Base-by-base conservation (phyloP, 2,888 invertebrate genomes). In the Panorpa germanica region DNA sequence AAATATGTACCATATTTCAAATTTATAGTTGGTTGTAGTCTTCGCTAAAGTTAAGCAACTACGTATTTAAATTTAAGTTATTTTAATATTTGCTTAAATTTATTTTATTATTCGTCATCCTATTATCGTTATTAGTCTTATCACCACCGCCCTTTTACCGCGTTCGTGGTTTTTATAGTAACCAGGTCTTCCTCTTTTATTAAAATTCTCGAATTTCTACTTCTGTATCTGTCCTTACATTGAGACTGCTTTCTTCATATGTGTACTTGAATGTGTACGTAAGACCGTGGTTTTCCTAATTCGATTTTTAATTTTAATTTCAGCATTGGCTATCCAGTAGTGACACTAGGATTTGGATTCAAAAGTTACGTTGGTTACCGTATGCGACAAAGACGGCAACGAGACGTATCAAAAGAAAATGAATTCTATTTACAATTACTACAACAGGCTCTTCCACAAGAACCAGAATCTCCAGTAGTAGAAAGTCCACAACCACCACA, bases 281-380 rank as follows among this genome's bases (percentile, higher is more conserved):
- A n/a, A n/a, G n/a, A n/a, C n/a, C 17, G 11, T 15, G 4, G 25
- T 12, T 10, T 23, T 7, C 7, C 11, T 10, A 22, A 22, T 22
- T 7, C 5, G n/a, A 24, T 19, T 27, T 33, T 34, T 30, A 17
- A 33, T 34, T 39, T 49, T 29, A 41, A 35, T 55, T 66, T 40
- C 54, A 80, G 80, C 55, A 77, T 83, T 55, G 82, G 85, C 39
- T 95, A 88, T 66, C 93, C 93, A 34, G 83, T 85, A 41, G 86
- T 93, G 30, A 86, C 93, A 43, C 66, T 95, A 50, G 93, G 95
- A 42, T 90, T 91, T 61, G 86, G 88, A 45, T 83, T 91, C 47
- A 93, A 91, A 66, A 80, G 83, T 50, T 85, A 85, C 50, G 71
- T 91, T 39, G 81, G 83, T 41, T 83, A 80, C 55, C 70, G 85